phyloP scores from a whole-genome alignment of 2,888 invertebrate genomes.

The Endomychus coccineus region DNA sequence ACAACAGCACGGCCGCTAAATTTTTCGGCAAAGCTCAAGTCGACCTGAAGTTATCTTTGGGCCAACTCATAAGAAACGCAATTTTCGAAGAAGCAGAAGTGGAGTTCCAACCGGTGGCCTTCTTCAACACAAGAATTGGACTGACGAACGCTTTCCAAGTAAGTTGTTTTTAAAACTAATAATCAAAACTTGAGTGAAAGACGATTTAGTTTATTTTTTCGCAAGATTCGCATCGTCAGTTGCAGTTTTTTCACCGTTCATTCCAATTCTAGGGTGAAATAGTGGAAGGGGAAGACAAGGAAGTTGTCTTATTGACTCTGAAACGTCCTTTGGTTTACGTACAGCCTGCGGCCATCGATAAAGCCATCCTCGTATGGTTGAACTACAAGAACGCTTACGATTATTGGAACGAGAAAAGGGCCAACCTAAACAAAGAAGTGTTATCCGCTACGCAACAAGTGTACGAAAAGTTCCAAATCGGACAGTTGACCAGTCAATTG shows the following conservation, averaged over 20 bases:
- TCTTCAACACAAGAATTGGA: conserved; percentile 92
- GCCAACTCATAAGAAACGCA: conserved; percentile 86
- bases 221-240: neutral
- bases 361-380: conserved; percentile 96
- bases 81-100: conserved; percentile 96
- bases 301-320: conserved; percentile 81
- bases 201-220: neutral
- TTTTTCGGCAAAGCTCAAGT: conserved; percentile 80
- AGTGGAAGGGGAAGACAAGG: conserved; percentile 72
- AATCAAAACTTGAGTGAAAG: neutral
- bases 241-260: neutral
- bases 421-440: conserved; percentile 84
- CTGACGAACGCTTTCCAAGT: conserved; percentile 42
- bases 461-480: conserved; percentile 70
- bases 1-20: conserved; percentile 56
- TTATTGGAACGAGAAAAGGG: conserved; percentile 96
- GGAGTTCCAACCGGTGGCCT: conserved; percentile 96
- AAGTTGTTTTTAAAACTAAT: conserved; percentile 6
- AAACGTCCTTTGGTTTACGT: conserved; percentile 92
- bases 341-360: conserved; percentile 95
- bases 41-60: conserved; percentile 90
- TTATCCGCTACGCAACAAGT: conserved; percentile 65
- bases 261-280: conserved; percentile 77
- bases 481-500: conserved; percentile 69
- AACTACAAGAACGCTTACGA: conserved; percentile 99